Conservation (phyloP, 2,797 vertebrate genomes). For the Aulostomus chinensis region DNA sequence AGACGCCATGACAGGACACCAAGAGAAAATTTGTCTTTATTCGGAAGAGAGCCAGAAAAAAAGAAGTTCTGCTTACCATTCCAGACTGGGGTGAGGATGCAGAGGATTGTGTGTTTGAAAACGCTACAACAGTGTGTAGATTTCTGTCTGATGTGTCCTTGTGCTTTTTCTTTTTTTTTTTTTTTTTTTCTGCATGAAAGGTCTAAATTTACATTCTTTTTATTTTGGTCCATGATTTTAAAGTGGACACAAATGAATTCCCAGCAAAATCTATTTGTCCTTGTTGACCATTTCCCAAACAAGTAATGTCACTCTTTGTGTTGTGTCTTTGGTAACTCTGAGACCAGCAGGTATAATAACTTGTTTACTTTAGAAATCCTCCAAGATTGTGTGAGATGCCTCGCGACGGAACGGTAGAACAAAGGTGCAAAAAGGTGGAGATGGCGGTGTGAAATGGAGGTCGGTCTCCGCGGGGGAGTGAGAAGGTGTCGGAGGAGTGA, state of each 20-base stretch:
- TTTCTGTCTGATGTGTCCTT: not conserved
- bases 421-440: slow-evolving; percentile 32
- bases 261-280: not conserved
- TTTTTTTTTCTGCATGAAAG: not conserved
- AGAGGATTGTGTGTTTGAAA: slow-evolving; percentile 8
- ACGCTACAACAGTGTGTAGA: not conserved
- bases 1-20: too few relatives aligned
- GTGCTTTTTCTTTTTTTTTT: too few relatives aligned
- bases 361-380: slow-evolving; percentile 47
- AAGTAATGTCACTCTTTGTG: too few relatives aligned
- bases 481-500: slow-evolving; percentile 41
- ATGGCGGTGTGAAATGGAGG: slow-evolving; percentile 17
- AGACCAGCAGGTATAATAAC: too few relatives aligned
- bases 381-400: slow-evolving; percentile 9
- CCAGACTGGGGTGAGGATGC: slow-evolving; percentile 1
- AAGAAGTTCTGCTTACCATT: too few relatives aligned
- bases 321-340: not conserved
- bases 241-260: not conserved
- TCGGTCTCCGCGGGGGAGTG: slow-evolving; percentile 16
- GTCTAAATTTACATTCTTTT: not conserved
- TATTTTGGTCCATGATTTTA: not conserved
- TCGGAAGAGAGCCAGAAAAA: too few relatives aligned
- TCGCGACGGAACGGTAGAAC: slow-evolving; percentile 12
- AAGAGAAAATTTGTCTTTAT: too few relatives aligned
- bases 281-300: slow-evolving; percentile 1